Conservation (phyloP, 2,888 invertebrate species). For the Synanthedon vespiformis region DNA sequence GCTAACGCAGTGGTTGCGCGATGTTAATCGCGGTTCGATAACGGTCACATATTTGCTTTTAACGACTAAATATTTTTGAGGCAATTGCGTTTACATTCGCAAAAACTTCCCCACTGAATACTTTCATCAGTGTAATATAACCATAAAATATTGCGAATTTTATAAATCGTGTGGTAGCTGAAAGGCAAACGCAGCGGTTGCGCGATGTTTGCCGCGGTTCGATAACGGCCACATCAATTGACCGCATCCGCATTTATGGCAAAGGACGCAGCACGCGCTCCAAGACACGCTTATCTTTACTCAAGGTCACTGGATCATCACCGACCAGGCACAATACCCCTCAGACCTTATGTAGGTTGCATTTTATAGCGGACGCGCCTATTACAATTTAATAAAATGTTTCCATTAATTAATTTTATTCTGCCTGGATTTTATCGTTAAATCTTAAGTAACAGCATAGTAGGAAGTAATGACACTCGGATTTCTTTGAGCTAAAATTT, state of each 20-base stretch:
- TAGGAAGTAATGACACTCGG: no score
- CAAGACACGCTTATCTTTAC: slow-evolving; percentile 54
- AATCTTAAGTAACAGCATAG: no score
- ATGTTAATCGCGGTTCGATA: no score
- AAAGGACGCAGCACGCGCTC: slow-evolving; percentile 62
- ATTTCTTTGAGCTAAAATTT: no score
- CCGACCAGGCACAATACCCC: slow-evolving; percentile 18
- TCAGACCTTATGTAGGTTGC: slow-evolving; percentile 26
- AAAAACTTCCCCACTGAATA: background rate
- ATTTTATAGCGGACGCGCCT: slow-evolving; percentile 21
- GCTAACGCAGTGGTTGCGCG: no score
- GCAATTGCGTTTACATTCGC: no score
- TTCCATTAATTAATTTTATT: background rate
- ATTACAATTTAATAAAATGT: background rate
- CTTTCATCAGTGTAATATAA: background rate
- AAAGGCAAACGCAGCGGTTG: slow-evolving; percentile 34
- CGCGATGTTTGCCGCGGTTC: slow-evolving; percentile 62
- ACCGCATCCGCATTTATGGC: slow-evolving; percentile 65
- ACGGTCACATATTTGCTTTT: no score
- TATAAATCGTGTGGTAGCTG: no score
- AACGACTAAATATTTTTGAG: no score
- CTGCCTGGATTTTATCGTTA: background rate
- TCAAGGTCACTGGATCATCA: slow-evolving; percentile 46
- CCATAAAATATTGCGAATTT: background rate
- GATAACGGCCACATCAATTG: slow-evolving; percentile 62